A percentile compares a stretch with the other conserved stretches of the same genome.
These are phyloP conservation scores for Axinella damicornis DNA, from an alignment of 37 sponge, comb jelly and placozoan species.

Conservation along the genomic window DNA sequence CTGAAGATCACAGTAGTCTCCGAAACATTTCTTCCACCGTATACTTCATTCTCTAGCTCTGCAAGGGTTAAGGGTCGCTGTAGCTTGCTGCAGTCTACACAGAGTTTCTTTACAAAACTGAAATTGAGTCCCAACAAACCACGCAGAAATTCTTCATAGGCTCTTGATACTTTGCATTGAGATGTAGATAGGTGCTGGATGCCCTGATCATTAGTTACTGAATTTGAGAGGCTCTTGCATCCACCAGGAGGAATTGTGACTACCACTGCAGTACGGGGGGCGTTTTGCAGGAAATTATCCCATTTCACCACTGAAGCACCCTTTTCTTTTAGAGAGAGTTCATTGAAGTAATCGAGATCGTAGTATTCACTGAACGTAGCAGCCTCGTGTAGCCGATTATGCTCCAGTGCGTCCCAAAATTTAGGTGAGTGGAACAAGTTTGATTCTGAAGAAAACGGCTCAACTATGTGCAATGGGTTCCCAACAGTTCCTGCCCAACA, in stretches of 20 bases:
- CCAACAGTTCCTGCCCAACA: slow-evolving; percentile 29
- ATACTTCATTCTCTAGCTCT: not conserved
- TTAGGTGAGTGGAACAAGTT: slow-evolving; percentile 5
- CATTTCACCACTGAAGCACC: slow-evolving; percentile 1
- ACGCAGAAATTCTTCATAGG: not conserved
- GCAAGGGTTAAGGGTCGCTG: not conserved
- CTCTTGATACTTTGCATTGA: not conserved
- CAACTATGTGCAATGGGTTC: not conserved
- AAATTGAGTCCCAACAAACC: not conserved
- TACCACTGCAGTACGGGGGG: slow-evolving; percentile 26
- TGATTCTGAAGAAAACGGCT: slow-evolving; percentile 40
- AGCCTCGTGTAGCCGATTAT: not conserved
- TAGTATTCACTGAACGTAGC: slow-evolving; percentile 35
- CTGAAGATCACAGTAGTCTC: not conserved
- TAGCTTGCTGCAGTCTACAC: not conserved
- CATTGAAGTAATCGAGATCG: slow-evolving; percentile 37
- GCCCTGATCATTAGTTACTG: too few relatives aligned
- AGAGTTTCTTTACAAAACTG: not conserved
- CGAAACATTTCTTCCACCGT: not conserved
- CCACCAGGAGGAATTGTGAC: not conserved
- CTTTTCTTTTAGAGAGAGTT: not conserved
- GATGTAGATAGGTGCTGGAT: not conserved
- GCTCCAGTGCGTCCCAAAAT: slow-evolving; percentile 8
- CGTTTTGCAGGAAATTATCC: slow-evolving; percentile 17
- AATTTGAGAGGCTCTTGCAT: not conserved